These are phyloP conservation scores for Heliconius eleuchia DNA, from an alignment of 1,140 invertebrate species.

Conservation along the genomic window DNA sequence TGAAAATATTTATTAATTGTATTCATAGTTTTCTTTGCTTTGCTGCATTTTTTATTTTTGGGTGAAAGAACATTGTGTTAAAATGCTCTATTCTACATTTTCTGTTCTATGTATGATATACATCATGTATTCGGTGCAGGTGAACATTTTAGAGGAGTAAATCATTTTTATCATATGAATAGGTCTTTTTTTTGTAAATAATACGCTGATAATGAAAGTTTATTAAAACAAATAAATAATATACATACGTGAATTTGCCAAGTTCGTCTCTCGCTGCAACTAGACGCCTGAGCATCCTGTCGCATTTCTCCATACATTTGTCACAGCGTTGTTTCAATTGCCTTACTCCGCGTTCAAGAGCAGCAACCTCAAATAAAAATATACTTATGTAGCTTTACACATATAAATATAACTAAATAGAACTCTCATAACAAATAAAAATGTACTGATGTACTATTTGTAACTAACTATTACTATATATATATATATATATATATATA, in stretches of 20 bases:
- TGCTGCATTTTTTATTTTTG: too few relatives aligned
- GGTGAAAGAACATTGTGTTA: too few relatives aligned
- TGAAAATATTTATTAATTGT: too few relatives aligned
- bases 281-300: slow-evolving; percentile 88
- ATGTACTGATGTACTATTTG: too few relatives aligned
- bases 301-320: slow-evolving; percentile 89
- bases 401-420: too few relatives aligned
- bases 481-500: background rate
- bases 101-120: too few relatives aligned
- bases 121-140: too few relatives aligned
- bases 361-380: slow-evolving; percentile 78
- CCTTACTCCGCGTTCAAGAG: slow-evolving; percentile 91
- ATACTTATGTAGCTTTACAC: background rate
- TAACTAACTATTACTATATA: background rate
- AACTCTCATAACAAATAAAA: too few relatives aligned
- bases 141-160: too few relatives aligned
- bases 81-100: too few relatives aligned
- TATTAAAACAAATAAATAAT: background rate
- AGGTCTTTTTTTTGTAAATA: background rate
- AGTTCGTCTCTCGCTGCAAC: slow-evolving; percentile 93
- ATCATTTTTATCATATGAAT: too few relatives aligned
- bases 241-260: slow-evolving; percentile 88
- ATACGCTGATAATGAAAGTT: background rate
- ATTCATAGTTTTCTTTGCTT: too few relatives aligned
- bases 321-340: slow-evolving; percentile 92